These are phyloP conservation scores for Abscondita cerata DNA, from an alignment of 2,888 invertebrate species.

Conservation along the genomic window DNA sequence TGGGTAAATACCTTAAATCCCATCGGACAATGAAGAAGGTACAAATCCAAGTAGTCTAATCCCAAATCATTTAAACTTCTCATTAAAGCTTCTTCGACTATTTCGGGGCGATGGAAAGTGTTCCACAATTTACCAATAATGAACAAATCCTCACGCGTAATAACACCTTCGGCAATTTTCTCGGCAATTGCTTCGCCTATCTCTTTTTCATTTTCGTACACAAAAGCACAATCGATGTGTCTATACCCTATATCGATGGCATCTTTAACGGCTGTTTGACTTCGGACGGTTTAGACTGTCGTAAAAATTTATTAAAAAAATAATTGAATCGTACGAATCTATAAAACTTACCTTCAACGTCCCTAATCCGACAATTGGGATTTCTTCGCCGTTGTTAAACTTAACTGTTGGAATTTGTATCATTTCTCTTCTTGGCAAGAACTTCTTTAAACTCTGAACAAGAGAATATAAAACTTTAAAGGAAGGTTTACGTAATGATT, in stretches of 20 bases:
- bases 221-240: constrained; percentile 76
- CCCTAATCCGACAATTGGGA: constrained; percentile 68
- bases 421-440: constrained; percentile 10
- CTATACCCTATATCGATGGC: constrained; percentile 81
- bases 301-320: background rate
- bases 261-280: constrained; percentile 71
- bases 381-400: constrained; percentile 63
- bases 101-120: constrained; percentile 80
- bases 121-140: constrained; percentile 78
- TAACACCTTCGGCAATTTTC: constrained; percentile 70
- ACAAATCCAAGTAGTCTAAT: constrained; percentile 83
- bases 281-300: constrained; percentile 70
- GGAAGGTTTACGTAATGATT: background rate
- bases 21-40: constrained; percentile 92
- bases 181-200: constrained; percentile 70
- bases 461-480: background rate
- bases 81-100: constrained; percentile 74
- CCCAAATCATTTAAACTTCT: constrained; percentile 75
- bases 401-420: constrained; percentile 48
- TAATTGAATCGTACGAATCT: background rate
- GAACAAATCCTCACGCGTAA: constrained; percentile 75
- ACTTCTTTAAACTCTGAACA: background rate
- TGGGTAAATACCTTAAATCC: constrained; percentile 82
- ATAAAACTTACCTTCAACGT: constrained; percentile 67
- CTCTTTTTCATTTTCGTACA: constrained; percentile 75